Base-by-base conservation (phyloP, 2,113 vertebrate species). In the Gavia stellata region DNA sequence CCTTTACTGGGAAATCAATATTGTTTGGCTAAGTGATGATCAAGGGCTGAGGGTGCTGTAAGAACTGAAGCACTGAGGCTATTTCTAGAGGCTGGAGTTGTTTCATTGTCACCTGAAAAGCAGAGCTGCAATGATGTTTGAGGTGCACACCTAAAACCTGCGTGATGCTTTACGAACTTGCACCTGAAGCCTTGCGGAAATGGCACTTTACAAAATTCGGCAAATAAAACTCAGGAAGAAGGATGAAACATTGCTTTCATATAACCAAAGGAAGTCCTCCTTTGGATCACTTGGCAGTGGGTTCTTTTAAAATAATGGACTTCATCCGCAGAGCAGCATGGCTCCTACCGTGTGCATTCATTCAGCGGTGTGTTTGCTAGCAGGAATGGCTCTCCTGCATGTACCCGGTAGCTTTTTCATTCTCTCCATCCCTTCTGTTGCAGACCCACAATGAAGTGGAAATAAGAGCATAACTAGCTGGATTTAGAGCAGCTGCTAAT, bases 231-330 rank as follows among this genome's bases (percentile, higher is more conserved):
- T 62, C 53, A 31, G 55, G 92, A 59, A 66, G 68, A 63, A 90
- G 79, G 71, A 88, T 56, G 81, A 88, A 95, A 74, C 58, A 56
- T 9, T 77, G 58, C 33, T 72, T 90, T 91, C 83, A 47, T 40
- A 73, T 40, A 91, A 94, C 62, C 44, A n/a, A 75, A 70, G 81
- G 36, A 90, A 88, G 45, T 8, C 44, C 53, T 86, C 70, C 81
- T 88, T 84, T 38, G 79, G 82, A 86, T 88, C 87, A 65, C 86
- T 70, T 83, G 88, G 58, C 85, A 82, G 81, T 49, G 73, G 81
- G 55, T 88, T 92, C 74, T 77, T 84, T 66, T 75, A 88, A 95
- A 97, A 87, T 90, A 95, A 95, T 83, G 86, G 81, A 67, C 81
- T 85, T 91, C 50, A 90, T 73, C 78, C 91, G 71, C 81, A 82